phyloP scores from a whole-genome alignment of 2,113 vertebrate genomes.

The Heterocephalus glaber region DNA sequence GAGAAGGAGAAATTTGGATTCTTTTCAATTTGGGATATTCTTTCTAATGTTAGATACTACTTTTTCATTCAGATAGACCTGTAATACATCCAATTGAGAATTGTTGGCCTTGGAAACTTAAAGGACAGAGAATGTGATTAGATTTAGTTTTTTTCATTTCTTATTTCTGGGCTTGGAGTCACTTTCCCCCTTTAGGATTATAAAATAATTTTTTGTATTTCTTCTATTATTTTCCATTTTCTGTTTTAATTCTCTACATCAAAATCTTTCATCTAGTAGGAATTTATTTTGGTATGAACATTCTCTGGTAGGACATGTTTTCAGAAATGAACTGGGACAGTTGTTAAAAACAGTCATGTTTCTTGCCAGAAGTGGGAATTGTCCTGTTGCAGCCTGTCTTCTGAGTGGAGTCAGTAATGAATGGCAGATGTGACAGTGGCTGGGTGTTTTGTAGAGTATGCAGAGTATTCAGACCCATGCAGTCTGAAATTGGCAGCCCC shows the following conservation, averaged over 20 bases:
- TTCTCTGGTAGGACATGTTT: background rate
- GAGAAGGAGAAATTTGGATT: background rate
- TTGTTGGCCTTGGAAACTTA: conserved; percentile 30
- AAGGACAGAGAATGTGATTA: background rate
- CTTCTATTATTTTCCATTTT: background rate
- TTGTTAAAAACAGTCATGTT: background rate
- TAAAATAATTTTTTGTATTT: background rate
- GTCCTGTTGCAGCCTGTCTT: background rate
- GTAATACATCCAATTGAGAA: background rate
- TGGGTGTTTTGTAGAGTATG: background rate
- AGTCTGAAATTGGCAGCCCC: background rate
- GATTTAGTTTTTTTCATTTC: background rate
- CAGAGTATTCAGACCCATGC: background rate
- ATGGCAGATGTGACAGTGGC: background rate
- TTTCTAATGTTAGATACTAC: background rate
- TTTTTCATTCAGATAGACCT: conserved; percentile 37
- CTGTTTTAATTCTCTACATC: background rate
- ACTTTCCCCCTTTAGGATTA: background rate
- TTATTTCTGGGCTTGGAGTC: background rate
- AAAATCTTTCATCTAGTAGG: conserved; percentile 26
- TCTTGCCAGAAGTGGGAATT: background rate
- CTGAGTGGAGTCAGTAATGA: background rate
- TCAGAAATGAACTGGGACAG: background rate
- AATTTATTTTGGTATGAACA: conserved; percentile 45
- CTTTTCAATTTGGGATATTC: background rate